Base-by-base conservation (phyloP, 1,140 invertebrate species). In the Anastrepha ludens region DNA sequence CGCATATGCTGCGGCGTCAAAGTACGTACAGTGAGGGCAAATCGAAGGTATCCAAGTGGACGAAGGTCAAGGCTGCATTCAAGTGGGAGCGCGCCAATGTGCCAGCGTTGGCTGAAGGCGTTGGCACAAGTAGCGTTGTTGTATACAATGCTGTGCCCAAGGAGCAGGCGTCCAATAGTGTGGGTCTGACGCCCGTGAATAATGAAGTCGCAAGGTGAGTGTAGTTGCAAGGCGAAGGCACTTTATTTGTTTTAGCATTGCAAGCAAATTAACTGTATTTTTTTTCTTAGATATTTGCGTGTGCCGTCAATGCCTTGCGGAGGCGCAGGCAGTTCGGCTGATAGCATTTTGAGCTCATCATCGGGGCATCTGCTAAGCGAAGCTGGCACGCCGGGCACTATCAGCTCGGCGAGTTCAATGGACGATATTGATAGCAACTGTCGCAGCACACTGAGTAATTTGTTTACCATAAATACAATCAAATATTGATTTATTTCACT, bases 61-160 rank as follows among this genome's bases (percentile, higher is more conserved):
- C 96, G 2, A 95, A 96, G 91, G 97, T 97, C 9, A 97, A 97
- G 93, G 96, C 96, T 39, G 97, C 96, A 13, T 96, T 97, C 88
- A 96, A 95, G 90, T 97, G 95, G 96, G 96, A 96, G 89, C 94
- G 94, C n/a, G 95, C 95, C 7, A 94, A 94, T 87, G 94, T 94
- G 11, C 93, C 94, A 15, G 91, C 93, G 17, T 50, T 93, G 13
- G 89, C 90, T 6, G 92, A 92, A 85, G 89, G 91, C 15, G 94
- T 93, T 89, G 65, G 86, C n/a, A 74, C 50, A 41, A 58, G 87
- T 67, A n/a, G 74, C 3, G 47, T 81, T 20, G n/a, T 81, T 3
- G 74, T 81, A 2, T 81, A 81, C 47, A 50, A 81, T 17, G 74
- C 41, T 8, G 59, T 86, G 39, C 94, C 90, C 2, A 92, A 92